Percentiles rank a stretch among this genome's conserved stretches.
These are phyloP conservation scores for Trinorchestia longiramus DNA, from an alignment of 1,140 invertebrate species.

Conservation along the genomic window DNA sequence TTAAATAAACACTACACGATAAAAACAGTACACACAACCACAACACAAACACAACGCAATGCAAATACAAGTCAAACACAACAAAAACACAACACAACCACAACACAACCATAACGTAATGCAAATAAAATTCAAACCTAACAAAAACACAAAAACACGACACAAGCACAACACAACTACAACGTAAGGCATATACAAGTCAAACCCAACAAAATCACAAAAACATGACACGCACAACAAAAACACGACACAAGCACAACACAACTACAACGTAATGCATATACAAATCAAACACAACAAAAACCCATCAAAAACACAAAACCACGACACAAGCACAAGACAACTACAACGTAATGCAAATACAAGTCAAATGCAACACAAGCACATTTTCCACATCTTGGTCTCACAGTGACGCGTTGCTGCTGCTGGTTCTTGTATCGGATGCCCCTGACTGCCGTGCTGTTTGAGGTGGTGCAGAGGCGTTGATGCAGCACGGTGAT, in stretches of 20 bases:
- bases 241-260: background rate
- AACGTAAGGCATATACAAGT: too few species aligned
- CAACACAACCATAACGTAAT: too few species aligned
- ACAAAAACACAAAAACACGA: background rate
- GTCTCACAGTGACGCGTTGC: background rate
- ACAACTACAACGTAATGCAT: too few species aligned
- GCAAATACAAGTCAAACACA: too few species aligned
- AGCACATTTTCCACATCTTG: background rate
- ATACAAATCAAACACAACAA: background rate
- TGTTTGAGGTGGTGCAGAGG: background rate
- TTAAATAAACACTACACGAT: too few species aligned
- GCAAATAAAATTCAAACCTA: too few species aligned
- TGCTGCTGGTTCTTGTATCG: conserved; percentile 16
- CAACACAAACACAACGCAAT: too few species aligned
- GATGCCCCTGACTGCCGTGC: background rate
- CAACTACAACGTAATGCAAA: too few species aligned
- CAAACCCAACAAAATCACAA: too few species aligned
- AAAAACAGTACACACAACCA: too few species aligned
- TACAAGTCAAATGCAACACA: background rate
- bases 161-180: too few species aligned
- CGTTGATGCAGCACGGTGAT: conserved; percentile 56
- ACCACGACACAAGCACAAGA: background rate
- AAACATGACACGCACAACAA: background rate
- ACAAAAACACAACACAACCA: too few species aligned
- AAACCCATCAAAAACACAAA: background rate